phyloP scores from a whole-genome alignment of 2,113 vertebrate species.

The Osmerus mordax region DNA sequence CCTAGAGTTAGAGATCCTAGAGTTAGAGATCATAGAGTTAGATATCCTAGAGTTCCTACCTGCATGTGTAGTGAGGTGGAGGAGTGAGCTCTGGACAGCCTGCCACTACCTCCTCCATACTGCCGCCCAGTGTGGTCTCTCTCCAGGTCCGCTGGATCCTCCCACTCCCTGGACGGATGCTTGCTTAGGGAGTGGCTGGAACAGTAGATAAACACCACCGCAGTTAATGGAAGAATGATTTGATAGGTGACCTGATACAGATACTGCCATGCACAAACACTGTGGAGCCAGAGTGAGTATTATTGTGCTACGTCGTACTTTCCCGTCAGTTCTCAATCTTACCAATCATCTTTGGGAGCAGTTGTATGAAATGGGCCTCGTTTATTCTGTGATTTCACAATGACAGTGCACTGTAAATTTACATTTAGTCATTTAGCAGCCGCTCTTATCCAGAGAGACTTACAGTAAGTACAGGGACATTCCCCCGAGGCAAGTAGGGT shows the following conservation, averaged over 20 bases:
- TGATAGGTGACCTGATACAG: neutral
- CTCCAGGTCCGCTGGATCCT: constrained; percentile 56
- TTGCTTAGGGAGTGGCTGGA: constrained; percentile 72
- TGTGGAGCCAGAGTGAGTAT: no score
- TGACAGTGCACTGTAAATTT: no score
- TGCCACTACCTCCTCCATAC: constrained; percentile 51
- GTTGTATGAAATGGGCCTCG: no score
- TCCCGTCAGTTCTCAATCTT: no score
- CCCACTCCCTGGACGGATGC: constrained; percentile 65
- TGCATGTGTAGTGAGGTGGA: constrained; percentile 62
- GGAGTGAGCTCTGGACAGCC: constrained; percentile 64
- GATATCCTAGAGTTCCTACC: constrained; percentile 25
- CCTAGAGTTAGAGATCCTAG: neutral
- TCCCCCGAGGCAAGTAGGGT: no score
- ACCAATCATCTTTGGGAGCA: no score
- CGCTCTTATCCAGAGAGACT: no score
- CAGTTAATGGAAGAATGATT: neutral
- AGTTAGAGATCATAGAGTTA: neutral
- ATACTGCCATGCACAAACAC: neutral
- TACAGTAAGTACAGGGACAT: no score
- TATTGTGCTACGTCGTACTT: neutral
- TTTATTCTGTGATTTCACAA: no score
- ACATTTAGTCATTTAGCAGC: no score
- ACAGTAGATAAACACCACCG: constrained; percentile 19
- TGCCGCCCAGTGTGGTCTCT: constrained; percentile 45